These are phyloP conservation scores for Microctonus aethiopoides DNA, from an alignment of 2,888 invertebrate species.

Conservation along the genomic window DNA sequence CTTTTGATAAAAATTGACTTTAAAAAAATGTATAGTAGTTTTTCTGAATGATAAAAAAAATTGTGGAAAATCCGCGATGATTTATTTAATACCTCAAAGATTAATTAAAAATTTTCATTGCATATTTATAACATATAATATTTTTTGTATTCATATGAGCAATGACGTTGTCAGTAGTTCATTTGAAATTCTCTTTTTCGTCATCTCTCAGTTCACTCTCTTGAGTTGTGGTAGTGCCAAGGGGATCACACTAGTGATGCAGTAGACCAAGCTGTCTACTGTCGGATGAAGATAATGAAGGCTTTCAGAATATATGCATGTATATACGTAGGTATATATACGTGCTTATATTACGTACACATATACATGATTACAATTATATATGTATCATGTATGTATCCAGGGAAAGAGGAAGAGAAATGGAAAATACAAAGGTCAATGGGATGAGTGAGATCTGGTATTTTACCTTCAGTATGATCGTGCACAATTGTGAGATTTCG, in stretches of 20 bases:
- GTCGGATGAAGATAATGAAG: constrained; percentile 15
- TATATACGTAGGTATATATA: too few species aligned
- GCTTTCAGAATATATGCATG: background rate
- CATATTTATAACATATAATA: background rate
- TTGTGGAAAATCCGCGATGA: too few species aligned
- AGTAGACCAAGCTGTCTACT: background rate
- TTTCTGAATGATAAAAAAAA: too few species aligned
- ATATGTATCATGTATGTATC: too few species aligned
- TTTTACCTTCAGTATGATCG: background rate
- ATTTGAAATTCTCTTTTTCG: constrained; percentile 28
- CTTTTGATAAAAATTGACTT: too few species aligned
- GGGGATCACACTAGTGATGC: constrained; percentile 8
- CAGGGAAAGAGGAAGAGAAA: background rate
- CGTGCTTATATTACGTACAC: too few species aligned
- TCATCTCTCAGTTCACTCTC: constrained; percentile 7
- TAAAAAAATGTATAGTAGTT: too few species aligned
- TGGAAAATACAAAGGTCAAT: too few species aligned
- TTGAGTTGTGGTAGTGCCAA: constrained; percentile 10
- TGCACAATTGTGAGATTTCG: background rate
- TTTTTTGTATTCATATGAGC: background rate
- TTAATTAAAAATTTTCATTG: background rate
- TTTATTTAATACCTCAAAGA: too few species aligned
- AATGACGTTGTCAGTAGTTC: constrained; percentile 4
- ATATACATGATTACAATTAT: too few species aligned
- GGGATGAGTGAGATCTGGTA: background rate